Evolutionary conservation across 2,113 vertebrate genomes (phyloP).

Genomic region (Danionella cerebrum): DNA sequence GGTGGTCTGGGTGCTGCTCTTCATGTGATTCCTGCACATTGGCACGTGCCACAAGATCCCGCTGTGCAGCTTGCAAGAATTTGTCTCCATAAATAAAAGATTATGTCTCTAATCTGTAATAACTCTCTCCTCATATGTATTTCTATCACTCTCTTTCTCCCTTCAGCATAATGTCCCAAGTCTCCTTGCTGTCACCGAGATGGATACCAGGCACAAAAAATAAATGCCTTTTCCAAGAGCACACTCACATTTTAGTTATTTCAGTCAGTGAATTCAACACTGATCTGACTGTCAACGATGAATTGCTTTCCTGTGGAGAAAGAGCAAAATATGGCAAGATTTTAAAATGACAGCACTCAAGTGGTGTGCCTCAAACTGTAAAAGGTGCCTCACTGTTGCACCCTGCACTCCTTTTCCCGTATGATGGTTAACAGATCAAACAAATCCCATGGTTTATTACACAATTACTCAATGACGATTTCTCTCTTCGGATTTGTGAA

Average conservation of each 20-base stretch:
- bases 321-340: not conserved
- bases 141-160: not conserved
- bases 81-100: conserved; percentile 40
- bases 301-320: not conserved
- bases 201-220: conserved; percentile 15
- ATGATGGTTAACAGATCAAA: no score
- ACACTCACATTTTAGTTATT: conserved; percentile 7
- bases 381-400: no score
- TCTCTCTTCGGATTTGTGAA: no score
- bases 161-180: conserved; percentile 1
- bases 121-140: not conserved
- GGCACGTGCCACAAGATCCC: conserved; percentile 20
- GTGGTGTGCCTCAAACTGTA: not conserved
- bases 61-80: conserved; percentile 14
- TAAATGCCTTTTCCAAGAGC: not conserved
- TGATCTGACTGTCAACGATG: not conserved
- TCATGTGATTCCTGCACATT: not conserved
- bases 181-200: conserved; percentile 28
- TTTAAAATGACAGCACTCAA: not conserved
- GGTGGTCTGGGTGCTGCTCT: not conserved
- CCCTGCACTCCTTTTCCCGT: not conserved
- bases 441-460: no score
- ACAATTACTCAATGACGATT: no score
- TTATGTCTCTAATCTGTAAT: conserved; percentile 12
- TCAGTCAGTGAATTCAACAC: conserved; percentile 7